Conservation (phyloP, 2,797 vertebrate genomes). For the Discoglossus pictus region DNA sequence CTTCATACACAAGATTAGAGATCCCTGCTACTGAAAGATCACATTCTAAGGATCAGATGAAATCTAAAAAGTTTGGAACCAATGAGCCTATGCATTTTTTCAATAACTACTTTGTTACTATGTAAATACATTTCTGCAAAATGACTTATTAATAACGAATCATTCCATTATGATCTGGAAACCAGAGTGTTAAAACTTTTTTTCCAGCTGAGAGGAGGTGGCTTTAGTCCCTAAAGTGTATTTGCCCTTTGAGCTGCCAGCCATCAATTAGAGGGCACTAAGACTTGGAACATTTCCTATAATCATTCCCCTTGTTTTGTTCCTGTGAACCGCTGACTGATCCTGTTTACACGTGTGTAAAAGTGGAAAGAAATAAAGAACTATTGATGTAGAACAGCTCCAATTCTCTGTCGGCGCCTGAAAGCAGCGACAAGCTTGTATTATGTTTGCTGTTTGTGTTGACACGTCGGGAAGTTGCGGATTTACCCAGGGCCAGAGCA, state of each 20-base stretch:
- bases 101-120: too few relatives aligned
- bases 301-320: slow-evolving; percentile 44
- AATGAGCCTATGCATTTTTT: too few relatives aligned
- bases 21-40: too few relatives aligned
- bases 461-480: slow-evolving; percentile 38
- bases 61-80: too few relatives aligned
- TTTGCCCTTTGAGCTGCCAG: slow-evolving; percentile 42
- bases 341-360: slow-evolving; percentile 48
- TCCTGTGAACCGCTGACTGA: slow-evolving; percentile 39
- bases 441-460: slow-evolving; percentile 51
- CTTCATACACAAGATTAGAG: too few relatives aligned
- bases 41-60: too few relatives aligned
- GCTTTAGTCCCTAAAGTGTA: slow-evolving; percentile 12
- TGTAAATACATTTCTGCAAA: too few relatives aligned
- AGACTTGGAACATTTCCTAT: slow-evolving; percentile 31
- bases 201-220: slow-evolving; percentile 2
- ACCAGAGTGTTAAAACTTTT: slow-evolving; percentile 5
- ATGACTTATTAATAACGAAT: too few relatives aligned
- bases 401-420: slow-evolving; percentile 35
- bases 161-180: too few relatives aligned
- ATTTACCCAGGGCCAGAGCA: slow-evolving; percentile 49
- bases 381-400: slow-evolving; percentile 50
- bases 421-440: slow-evolving; percentile 46
- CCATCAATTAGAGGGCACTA: slow-evolving; percentile 43
- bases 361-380: slow-evolving; percentile 48